Evolutionary conservation across 2,113 vertebrate species (phyloP).

Genomic region (Plotosus lineatus): DNA sequence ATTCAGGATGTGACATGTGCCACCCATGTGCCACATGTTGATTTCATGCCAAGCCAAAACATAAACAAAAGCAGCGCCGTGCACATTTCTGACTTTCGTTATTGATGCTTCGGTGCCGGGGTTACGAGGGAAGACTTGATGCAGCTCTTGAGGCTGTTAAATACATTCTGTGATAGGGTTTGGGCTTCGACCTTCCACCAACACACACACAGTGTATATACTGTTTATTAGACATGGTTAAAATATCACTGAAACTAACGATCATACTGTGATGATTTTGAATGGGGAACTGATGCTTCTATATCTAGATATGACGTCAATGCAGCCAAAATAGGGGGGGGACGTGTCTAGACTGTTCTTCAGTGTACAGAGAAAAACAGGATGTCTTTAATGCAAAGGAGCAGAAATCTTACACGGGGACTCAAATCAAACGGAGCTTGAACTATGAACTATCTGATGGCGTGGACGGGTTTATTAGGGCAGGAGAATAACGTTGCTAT

Average conservation of each 20-base stretch:
- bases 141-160: not conserved
- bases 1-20: not conserved
- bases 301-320: conserved; percentile 7
- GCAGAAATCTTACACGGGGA: conserved; percentile 18
- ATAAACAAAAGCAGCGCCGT: not conserved
- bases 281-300: conserved; percentile 20
- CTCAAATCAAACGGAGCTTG: not conserved
- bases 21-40: not conserved
- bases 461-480: no score
- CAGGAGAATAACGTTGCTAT: not conserved
- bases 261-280: not conserved
- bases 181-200: not conserved
- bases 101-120: no score
- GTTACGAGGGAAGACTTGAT: no score
- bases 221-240: not conserved
- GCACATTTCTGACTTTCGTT: not conserved
- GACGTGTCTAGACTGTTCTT: not conserved
- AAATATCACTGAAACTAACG: not conserved
- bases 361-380: conserved; percentile 33
- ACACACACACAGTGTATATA: not conserved
- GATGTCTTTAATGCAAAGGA: conserved; percentile 31
- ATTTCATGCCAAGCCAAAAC: not conserved
- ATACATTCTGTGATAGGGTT: not conserved
- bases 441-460: not conserved
- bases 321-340: not conserved